These are phyloP conservation scores for Rugalucina vietnamica DNA, from an alignment of 2,888 invertebrate species.

Conservation along the genomic window DNA sequence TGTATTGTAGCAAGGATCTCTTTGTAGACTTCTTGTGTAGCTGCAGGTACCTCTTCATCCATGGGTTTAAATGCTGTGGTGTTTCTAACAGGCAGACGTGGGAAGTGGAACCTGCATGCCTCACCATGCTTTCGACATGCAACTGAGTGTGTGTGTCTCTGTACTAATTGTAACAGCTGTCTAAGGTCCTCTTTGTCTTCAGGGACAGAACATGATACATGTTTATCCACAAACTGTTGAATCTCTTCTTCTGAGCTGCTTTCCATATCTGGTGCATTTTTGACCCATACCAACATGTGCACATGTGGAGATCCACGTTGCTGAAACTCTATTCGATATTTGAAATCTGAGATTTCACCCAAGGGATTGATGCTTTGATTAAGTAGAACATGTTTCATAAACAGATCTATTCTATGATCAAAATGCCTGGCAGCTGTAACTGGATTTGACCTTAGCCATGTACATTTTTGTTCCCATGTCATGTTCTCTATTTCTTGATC, in stretches of 20 bases:
- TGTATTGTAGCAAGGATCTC: slow-evolving; percentile 20
- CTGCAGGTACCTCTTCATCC: neutral
- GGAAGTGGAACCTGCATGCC: slow-evolving; percentile 47
- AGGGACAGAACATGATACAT: slow-evolving; percentile 51
- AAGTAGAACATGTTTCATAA: slow-evolving; percentile 48
- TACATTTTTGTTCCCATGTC: slow-evolving; percentile 55
- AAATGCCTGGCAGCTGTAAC: slow-evolving; percentile 68
- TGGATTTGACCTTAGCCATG: slow-evolving; percentile 60
- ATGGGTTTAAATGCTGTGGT: slow-evolving; percentile 37
- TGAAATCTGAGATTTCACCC: slow-evolving; percentile 59
- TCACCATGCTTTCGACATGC: slow-evolving; percentile 52
- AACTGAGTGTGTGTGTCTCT: slow-evolving; percentile 54
- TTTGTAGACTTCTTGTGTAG: slow-evolving; percentile 20
- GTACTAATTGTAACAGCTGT: slow-evolving; percentile 34
- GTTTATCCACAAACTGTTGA: slow-evolving; percentile 40
- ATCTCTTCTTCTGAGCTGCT: slow-evolving; percentile 42
- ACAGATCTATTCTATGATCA: slow-evolving; percentile 57
- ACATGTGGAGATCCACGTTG: slow-evolving; percentile 67
- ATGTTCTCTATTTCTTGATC: slow-evolving; percentile 38
- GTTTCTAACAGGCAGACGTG: slow-evolving; percentile 27
- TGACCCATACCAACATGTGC: slow-evolving; percentile 63
- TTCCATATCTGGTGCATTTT: slow-evolving; percentile 57
- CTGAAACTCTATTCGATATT: slow-evolving; percentile 66
- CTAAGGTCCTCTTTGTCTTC: slow-evolving; percentile 30
- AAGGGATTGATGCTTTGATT: slow-evolving; percentile 52